phyloP scores from a whole-genome alignment of 2,113 vertebrate species.

The Strigops habroptila region DNA sequence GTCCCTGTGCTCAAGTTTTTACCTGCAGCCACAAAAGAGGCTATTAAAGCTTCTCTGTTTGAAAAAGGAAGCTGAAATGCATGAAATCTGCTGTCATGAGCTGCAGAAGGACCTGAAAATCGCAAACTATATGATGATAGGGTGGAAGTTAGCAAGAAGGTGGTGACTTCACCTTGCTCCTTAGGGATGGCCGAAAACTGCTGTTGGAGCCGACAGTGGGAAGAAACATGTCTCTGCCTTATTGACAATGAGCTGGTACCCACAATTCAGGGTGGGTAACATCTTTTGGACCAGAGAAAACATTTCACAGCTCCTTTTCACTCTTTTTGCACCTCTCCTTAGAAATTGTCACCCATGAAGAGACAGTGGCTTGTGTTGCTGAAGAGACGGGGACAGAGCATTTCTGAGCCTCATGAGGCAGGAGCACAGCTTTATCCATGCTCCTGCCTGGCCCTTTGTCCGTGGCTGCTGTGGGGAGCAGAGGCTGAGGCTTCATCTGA shows the following conservation, averaged over 20 bases:
- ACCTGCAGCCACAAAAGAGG: not conserved
- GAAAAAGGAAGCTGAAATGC: not conserved
- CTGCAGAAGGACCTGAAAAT: not conserved
- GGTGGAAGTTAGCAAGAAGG: not conserved
- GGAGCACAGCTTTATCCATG: not conserved
- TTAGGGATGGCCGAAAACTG: not conserved
- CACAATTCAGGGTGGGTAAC: not conserved
- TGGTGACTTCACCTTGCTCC: rapidly evolving
- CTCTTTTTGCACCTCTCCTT: not conserved
- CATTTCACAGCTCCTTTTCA: not conserved
- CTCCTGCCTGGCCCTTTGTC: not conserved
- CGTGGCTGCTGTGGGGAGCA: not conserved
- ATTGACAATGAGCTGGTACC: not conserved
- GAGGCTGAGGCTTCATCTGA: not conserved
- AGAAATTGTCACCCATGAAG: not conserved
- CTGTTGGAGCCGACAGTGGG: not conserved
- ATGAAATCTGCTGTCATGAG: not conserved
- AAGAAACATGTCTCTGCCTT: not conserved
- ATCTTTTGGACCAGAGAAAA: not conserved
- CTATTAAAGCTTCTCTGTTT: not conserved
- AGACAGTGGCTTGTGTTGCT: not conserved
- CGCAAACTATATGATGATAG: not conserved
- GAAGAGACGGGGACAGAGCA: not conserved
- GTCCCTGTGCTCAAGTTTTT: not conserved
- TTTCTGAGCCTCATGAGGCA: not conserved